Evolutionary conservation across 2,888 invertebrate genomes (phyloP).

Genomic region (Caenorhabditis afra): DNA sequence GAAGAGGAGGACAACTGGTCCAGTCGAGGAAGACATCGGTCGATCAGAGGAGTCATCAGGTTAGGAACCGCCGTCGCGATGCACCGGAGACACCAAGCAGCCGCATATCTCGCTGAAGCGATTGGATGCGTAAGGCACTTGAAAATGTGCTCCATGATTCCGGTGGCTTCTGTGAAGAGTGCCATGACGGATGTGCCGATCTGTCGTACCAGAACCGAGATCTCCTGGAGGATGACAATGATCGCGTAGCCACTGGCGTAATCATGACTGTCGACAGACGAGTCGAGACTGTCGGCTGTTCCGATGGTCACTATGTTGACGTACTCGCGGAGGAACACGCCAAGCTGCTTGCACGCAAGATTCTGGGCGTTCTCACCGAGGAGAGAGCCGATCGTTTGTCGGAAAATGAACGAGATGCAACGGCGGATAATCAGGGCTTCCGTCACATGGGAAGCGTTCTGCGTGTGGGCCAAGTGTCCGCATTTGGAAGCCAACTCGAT

Average conservation of each 20-base stretch:
- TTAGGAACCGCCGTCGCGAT: slow-evolving; percentile 92
- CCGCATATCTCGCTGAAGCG: slow-evolving; percentile 92
- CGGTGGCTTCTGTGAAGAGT: slow-evolving; percentile 90
- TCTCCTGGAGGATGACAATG: slow-evolving; percentile 91
- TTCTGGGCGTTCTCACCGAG: slow-evolving; percentile 97
- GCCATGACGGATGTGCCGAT: slow-evolving; percentile 95
- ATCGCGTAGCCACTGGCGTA: slow-evolving; percentile 67
- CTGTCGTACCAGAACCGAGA: slow-evolving; percentile 91
- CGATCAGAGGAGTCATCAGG: slow-evolving; percentile 93
- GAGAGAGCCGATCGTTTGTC: slow-evolving; percentile 85
- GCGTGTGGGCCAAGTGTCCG: slow-evolving; percentile 71
- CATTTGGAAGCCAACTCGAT: slow-evolving; percentile 81
- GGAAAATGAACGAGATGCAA: slow-evolving; percentile 90
- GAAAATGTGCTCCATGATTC: slow-evolving; percentile 87
- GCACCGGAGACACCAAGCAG: slow-evolving; percentile 90
- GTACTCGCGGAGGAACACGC: slow-evolving; percentile 92
- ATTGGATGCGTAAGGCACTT: slow-evolving; percentile 94
- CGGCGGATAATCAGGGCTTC: slow-evolving; percentile 98
- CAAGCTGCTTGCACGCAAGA: slow-evolving; percentile 92
- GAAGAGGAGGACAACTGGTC: slow-evolving; percentile 91
- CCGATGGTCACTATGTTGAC: slow-evolving; percentile 89
- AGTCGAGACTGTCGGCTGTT: slow-evolving; percentile 42
- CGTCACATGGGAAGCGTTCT: slow-evolving; percentile 67
- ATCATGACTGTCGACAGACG: slow-evolving; percentile 55
- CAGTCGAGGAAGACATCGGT: slow-evolving; percentile 87